Percentiles rank a stretch among this genome's conserved stretches.
Conservation (phyloP, 2,797 vertebrate species). For the Melanotaenia maccullochi region DNA sequence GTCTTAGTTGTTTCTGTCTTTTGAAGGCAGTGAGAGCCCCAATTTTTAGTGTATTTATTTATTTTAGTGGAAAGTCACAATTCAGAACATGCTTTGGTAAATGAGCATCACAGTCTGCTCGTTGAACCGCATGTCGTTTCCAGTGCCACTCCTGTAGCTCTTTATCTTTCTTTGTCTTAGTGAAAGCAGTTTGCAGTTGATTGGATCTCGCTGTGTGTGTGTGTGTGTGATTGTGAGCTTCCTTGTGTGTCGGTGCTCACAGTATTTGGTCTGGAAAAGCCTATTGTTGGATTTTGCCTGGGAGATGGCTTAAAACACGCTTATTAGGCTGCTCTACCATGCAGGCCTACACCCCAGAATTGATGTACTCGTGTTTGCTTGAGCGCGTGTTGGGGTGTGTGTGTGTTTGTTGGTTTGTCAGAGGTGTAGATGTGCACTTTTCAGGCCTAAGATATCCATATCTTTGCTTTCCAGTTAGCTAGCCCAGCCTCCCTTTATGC, state of each 20-base stretch:
- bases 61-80: background rate
- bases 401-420: conserved; percentile 37
- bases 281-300: conserved; percentile 57
- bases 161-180: conserved; percentile 35
- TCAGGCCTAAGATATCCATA: conserved; percentile 44
- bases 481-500: conserved; percentile 14
- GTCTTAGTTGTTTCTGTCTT: no score
- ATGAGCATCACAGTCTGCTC: background rate
- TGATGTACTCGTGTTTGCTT: conserved; percentile 32
- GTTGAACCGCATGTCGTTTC: background rate
- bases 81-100: background rate
- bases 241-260: conserved; percentile 8
- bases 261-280: conserved; percentile 53
- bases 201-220: conserved; percentile 32
- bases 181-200: conserved; percentile 40
- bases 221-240: conserved; percentile 8
- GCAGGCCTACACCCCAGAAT: conserved; percentile 50
- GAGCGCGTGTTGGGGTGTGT: conserved; percentile 15
- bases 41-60: no score
- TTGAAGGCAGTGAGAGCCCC: no score
- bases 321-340: conserved; percentile 53
- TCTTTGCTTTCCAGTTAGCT: conserved; percentile 41
- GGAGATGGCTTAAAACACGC: conserved; percentile 53
- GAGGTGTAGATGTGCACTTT: conserved; percentile 21
- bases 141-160: background rate